Base-by-base conservation (phyloP, 1,140 invertebrate species). In the Archivesica marissinica region DNA sequence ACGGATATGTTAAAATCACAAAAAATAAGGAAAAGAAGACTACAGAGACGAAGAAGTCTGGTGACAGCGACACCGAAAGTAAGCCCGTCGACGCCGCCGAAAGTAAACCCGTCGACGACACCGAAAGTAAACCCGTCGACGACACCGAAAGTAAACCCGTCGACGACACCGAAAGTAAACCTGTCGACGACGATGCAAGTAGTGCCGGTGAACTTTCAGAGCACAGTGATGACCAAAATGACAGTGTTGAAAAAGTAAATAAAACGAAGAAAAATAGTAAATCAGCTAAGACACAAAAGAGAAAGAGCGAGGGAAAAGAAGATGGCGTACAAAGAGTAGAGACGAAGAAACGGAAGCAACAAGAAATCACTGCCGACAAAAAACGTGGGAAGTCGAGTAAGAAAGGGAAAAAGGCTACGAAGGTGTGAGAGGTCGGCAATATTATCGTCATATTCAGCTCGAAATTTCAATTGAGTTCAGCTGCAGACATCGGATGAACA, bases 371-470 rank as follows among this genome's bases (percentile, higher is more conserved):
- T 25, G 28, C 33, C 44, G 52, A 1, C 4, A 78, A 41, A 64
- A 1, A 23, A n/a, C 0, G 20, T 3, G 13, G 64, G 41, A 78
- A 44, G 7, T 25, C 59, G n/a, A 64, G n/a, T 25, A 39, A 41
- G 35, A 78, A 44, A 78, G 39, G 54, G 9, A 59, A 44, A 59
- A 78, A 78, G 25, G 56, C 54, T 41, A 78, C 33, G 25, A 78
- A 78, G n/a, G 56, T 15, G 7, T 61, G 35, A 75, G 33, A 23
- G 7, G 6, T 25, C 6, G 54, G n/a, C 30, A 64, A 30, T 9
- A n/a, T n/a, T n/a, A n/a, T n/a, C n/a, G n/a, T n/a, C 52, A 56
- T 23, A 56, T 6, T 6, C 20, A 56, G 52, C 44, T 47, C 9
- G 44, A 11, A 47, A 47, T n/a, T n/a, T n/a, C n/a, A n/a, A n/a